Evolutionary conservation across 1,140 invertebrate species (phyloP).

Genomic region (Littorina saxatilis): DNA sequence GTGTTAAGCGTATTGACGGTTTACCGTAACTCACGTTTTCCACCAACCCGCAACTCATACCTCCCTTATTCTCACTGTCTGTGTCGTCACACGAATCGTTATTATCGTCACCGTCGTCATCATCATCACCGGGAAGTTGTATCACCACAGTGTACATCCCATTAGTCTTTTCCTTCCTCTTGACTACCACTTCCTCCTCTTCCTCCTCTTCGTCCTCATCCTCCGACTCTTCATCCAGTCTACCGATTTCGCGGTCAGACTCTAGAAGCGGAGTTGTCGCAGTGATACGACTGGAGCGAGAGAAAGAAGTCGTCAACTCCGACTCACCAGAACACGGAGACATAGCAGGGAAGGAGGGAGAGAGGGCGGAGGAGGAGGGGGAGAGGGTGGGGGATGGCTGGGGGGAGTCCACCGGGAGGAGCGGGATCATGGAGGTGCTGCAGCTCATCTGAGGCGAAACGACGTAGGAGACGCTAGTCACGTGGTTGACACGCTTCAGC

Average conservation of each 20-base stretch:
- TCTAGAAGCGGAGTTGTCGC: slow-evolving; percentile 29
- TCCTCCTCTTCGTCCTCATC: slow-evolving; percentile 25
- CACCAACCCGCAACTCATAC: background rate
- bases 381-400: slow-evolving; percentile 30
- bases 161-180: slow-evolving; percentile 62
- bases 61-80: background rate
- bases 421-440: slow-evolving; percentile 56
- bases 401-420: slow-evolving; percentile 54
- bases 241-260: slow-evolving; percentile 40
- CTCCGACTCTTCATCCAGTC: slow-evolving; percentile 11
- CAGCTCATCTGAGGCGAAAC: slow-evolving; percentile 29
- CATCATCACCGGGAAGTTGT: slow-evolving; percentile 80
- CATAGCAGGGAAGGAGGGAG: slow-evolving; percentile 14
- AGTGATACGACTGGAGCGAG: slow-evolving; percentile 49
- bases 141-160: slow-evolving; percentile 94
- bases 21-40: background rate
- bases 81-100: background rate
- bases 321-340: slow-evolving; percentile 14
- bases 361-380: background rate
- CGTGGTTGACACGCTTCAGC: background rate
- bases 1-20: slow-evolving; percentile 56
- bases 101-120: background rate
- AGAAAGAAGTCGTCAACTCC: slow-evolving; percentile 51
- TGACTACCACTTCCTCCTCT: background rate
- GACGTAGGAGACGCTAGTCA: background rate